phyloP scores from a whole-genome alignment of 1,140 invertebrate genomes.

The Drosophila orosa region DNA sequence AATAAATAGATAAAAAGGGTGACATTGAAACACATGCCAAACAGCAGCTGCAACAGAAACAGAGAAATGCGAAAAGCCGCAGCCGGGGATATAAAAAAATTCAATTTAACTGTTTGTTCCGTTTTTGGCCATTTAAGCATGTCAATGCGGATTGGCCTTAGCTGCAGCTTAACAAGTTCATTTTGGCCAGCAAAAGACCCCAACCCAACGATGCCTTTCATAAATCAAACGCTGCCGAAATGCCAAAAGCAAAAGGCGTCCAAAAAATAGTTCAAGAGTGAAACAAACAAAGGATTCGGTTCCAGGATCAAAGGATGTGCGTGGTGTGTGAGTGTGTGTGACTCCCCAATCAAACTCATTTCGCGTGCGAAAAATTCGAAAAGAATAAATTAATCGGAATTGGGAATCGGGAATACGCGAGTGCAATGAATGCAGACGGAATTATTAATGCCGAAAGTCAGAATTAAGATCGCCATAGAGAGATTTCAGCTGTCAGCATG shows the following conservation, averaged over 20 bases:
- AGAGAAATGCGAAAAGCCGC: conserved; percentile 40
- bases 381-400: conserved; percentile 4
- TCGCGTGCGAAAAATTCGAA: conserved; percentile 14
- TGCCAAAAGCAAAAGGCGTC: conserved; percentile 7
- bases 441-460: conserved; percentile 12
- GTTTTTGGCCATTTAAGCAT: conserved; percentile 75
- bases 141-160: conserved; percentile 16
- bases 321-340: too few relatives aligned
- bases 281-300: conserved; percentile 6
- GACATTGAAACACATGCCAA: conserved; percentile 63
- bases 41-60: conserved; percentile 24
- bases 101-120: conserved; percentile 68
- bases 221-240: conserved; percentile 66
- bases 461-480: conserved; percentile 1
- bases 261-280: conserved; percentile 43
- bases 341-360: conserved; percentile 34
- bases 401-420: neutral
- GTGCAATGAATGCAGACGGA: conserved; percentile 7
- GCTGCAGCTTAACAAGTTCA: conserved; percentile 73
- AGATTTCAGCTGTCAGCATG: conserved; percentile 17
- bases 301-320: conserved; percentile 39
- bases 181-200: conserved; percentile 36
- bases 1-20: conserved; percentile 28
- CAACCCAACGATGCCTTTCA: conserved; percentile 29
- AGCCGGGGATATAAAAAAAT: conserved; percentile 41